Evolutionary conservation across 2,888 invertebrate genomes (phyloP).

Genomic region (Lasioglossum marginatum): DNA sequence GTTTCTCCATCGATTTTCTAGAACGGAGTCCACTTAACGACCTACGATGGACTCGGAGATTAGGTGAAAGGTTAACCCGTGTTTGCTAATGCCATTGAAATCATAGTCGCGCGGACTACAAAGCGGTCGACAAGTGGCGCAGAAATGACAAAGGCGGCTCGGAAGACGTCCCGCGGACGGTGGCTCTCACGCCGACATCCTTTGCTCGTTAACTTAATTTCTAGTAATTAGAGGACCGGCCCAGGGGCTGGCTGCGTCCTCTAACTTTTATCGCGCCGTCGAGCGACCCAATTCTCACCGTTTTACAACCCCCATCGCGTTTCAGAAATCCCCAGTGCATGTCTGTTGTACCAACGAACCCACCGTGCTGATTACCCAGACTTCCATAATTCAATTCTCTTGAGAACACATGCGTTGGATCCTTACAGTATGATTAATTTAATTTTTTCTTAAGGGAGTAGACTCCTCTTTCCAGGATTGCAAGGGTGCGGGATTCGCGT

Average conservation of each 20-base stretch:
- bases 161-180: slow-evolving; percentile 31
- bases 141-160: slow-evolving; percentile 14
- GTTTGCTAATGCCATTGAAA: slow-evolving; percentile 13
- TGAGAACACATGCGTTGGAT: background rate
- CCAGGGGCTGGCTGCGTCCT: slow-evolving; percentile 4
- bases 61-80: background rate
- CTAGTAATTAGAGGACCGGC: slow-evolving; percentile 49
- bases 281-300: slow-evolving; percentile 59
- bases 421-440: background rate
- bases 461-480: too few species aligned
- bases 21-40: background rate
- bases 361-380: background rate
- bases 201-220: slow-evolving; percentile 58
- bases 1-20: slow-evolving; percentile 2
- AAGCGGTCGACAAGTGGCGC: background rate
- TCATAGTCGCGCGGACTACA: slow-evolving; percentile 9
- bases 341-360: background rate
- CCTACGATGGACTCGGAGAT: background rate
- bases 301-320: background rate
- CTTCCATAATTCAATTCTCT: background rate
- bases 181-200: slow-evolving; percentile 46
- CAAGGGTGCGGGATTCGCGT: too few species aligned
- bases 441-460: background rate
- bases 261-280: slow-evolving; percentile 41
- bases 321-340: background rate